A percentile compares a stretch with the other conserved stretches of the same genome.
These are phyloP conservation scores for Paramisgurnus dabryanus DNA, from an alignment of 2,113 vertebrate genomes.

Conservation along the genomic window DNA sequence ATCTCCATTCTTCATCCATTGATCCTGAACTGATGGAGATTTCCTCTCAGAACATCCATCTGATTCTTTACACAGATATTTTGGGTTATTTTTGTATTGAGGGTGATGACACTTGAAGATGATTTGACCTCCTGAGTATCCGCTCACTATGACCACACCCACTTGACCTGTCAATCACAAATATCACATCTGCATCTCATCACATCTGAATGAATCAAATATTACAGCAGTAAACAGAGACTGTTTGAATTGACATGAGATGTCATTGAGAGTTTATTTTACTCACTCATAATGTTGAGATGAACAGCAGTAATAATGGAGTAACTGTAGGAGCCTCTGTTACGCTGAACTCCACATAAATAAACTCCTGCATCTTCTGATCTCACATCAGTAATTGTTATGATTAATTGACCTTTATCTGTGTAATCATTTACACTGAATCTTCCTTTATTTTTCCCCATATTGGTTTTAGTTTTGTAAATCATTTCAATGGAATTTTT, in stretches of 20 bases:
- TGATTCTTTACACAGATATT: slow-evolving; percentile 16
- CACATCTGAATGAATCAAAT: background rate
- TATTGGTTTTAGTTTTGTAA: background rate
- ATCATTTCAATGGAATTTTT: background rate
- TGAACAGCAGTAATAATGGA: background rate
- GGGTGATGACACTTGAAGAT: slow-evolving; percentile 18
- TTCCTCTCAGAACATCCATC: slow-evolving; percentile 1
- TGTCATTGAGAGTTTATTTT: background rate
- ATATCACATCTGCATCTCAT: background rate
- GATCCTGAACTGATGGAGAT: background rate
- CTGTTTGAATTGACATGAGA: background rate
- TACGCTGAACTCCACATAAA: background rate
- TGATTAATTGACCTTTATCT: background rate
- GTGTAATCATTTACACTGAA: background rate
- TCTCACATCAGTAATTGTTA: background rate
- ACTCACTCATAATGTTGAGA: background rate
- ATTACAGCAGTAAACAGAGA: background rate
- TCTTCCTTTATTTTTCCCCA: background rate
- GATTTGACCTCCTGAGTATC: background rate
- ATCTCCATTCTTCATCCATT: slow-evolving; percentile 19
- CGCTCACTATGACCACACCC: background rate
- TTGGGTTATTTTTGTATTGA: background rate
- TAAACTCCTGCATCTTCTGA: slow-evolving; percentile 26
- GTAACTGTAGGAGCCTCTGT: background rate
- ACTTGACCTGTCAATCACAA: background rate